These are phyloP conservation scores for Etheostoma nigrum DNA, from an alignment of 2,797 vertebrate genomes.

Conservation along the genomic window DNA sequence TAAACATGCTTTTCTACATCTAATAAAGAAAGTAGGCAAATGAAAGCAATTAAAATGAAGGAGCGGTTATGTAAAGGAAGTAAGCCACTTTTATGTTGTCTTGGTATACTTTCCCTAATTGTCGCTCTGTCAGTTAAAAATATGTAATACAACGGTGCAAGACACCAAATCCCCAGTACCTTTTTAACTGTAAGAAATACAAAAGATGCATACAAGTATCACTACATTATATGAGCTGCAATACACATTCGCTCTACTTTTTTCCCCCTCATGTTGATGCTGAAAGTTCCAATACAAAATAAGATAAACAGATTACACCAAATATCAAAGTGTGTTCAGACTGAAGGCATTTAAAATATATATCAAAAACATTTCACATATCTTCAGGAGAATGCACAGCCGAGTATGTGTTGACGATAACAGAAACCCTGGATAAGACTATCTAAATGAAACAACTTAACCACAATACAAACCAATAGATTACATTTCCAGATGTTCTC, in stretches of 20 bases:
- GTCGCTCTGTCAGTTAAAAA: not conserved
- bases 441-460: not conserved
- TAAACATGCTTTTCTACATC: not conserved
- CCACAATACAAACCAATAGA: not conserved
- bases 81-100: not conserved
- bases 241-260: not conserved
- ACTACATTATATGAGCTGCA: not conserved
- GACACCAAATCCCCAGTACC: not conserved
- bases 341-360: not conserved
- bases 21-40: not conserved
- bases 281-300: not conserved
- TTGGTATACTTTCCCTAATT: not conserved
- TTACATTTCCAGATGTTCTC: not conserved
- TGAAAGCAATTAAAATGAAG: not conserved
- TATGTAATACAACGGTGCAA: constrained; percentile 1
- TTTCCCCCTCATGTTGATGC: not conserved
- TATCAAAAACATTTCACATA: constrained; percentile 1
- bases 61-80: not conserved
- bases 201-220: not conserved
- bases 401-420: not conserved
- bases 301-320: not conserved
- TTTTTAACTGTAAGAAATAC: not conserved
- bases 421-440: not conserved
- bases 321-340: constrained; percentile 3
- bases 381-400: not conserved